A percentile compares a stretch with the other conserved stretches of the same genome.
Conservation (phyloP, 2,888 invertebrate species). For the Bugula neritina region DNA sequence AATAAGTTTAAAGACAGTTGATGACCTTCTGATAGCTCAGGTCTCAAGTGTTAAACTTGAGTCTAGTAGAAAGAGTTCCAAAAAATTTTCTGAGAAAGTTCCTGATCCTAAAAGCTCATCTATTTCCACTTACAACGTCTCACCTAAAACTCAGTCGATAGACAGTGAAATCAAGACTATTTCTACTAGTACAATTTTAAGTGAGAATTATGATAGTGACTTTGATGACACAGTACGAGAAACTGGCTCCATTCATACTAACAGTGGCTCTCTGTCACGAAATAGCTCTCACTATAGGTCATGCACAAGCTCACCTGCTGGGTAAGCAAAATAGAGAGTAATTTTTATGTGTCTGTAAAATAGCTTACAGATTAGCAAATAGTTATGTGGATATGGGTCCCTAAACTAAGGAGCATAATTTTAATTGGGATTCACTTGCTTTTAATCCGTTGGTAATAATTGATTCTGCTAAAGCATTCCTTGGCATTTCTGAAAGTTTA, state of each 20-base stretch:
- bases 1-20: neutral
- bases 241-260: neutral
- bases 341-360: too few species aligned
- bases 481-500: too few species aligned
- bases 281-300: neutral
- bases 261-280: neutral
- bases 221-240: constrained; percentile 16
- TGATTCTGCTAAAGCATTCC: too few species aligned
- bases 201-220: neutral
- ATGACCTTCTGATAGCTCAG: neutral
- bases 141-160: neutral
- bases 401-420: too few species aligned
- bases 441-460: too few species aligned
- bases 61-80: neutral
- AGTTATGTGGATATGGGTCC: too few species aligned
- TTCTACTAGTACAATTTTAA: neutral
- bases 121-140: neutral
- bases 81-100: neutral
- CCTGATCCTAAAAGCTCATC: neutral
- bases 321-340: too few species aligned
- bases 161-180: neutral
- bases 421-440: too few species aligned
- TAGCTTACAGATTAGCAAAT: too few species aligned
- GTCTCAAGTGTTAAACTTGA: neutral
- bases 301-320: neutral